Base-by-base conservation (phyloP, 1,140 invertebrate species). In the Colletes latitarsis region DNA sequence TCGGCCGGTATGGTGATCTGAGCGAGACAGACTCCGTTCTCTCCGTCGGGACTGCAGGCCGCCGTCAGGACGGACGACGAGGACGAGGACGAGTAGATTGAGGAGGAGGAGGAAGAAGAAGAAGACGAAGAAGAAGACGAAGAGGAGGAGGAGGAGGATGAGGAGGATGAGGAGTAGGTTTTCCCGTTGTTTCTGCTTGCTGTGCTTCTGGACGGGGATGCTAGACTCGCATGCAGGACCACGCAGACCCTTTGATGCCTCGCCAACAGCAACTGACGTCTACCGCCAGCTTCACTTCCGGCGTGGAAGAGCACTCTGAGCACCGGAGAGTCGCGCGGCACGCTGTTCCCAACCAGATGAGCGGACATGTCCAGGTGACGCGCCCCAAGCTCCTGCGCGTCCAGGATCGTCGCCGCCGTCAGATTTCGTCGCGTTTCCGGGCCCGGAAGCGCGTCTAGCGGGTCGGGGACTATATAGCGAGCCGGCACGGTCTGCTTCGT, bases 401-500 rank as follows among this genome's bases (percentile, higher is more conserved):
- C 96, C 66, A 93, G 81, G 78, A 91, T 92, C 21, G 92, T 91
- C 2, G 88, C 82, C 0, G 88, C 88, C 0, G 89, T 88, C 3
- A 92, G 82, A 53, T 91, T 92, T 55, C 88, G 87, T 1, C 88
- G 75, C 12, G 82, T 84, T 12, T 91, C 90, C 12, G 90, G 89
- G 0, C 86, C 87, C 2, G 92, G 92, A 5, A 93, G 82, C 15
- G 91, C 89, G 78, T 95, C 96, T 81, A 97, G 92, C 0, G 96
- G 96, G 90, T 97, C 97, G 0, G 97, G 97, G 15, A 98, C 96
- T 76, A 97, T 95, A 88, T 97, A 97, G n/a, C 97, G 94, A 0
- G 97, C 97, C n/a, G 97, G 97, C 17, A 98, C 97, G 1, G 97
- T 98, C 92, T 98, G 97, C 88, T 98, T 98, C 46, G 97, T 98